A percentile compares a stretch with the other conserved stretches of the same genome.
These are phyloP conservation scores for Hemichromis elongatus DNA, from an alignment of 2,113 vertebrate genomes.

Conservation along the genomic window DNA sequence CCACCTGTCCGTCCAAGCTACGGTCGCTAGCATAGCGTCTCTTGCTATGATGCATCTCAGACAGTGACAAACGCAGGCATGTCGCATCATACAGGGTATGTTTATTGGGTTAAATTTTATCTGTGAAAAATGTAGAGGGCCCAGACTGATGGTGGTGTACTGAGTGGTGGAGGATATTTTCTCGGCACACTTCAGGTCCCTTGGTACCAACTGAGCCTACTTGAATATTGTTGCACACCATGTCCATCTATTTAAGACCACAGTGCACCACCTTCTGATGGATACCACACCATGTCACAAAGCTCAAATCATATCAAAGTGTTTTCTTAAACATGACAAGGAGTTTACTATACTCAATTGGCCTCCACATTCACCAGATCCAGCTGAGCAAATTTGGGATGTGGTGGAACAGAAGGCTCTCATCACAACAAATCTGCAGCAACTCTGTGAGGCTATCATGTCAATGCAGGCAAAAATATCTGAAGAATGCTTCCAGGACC, in stretches of 20 bases:
- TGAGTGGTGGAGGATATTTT: not conserved
- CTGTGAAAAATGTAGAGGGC: no score
- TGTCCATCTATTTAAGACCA: not conserved
- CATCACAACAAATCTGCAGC: not conserved
- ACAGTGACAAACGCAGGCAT: no score
- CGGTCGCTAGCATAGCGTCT: no score
- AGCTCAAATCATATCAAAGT: not conserved
- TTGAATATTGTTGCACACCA: not conserved
- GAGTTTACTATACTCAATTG: not conserved
- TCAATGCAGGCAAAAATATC: not conserved
- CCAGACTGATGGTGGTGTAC: not conserved
- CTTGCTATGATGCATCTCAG: no score
- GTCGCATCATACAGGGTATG: no score
- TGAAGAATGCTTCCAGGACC: not conserved
- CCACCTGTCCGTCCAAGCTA: no score
- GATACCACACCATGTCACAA: not conserved
- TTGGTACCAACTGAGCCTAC: not conserved
- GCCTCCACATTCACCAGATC: not conserved
- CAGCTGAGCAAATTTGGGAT: not conserved
- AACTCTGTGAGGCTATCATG: not conserved
- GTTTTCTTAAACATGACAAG: not conserved
- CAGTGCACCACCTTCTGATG: not conserved
- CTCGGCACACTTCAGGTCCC: not conserved
- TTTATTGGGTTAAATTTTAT: no score
- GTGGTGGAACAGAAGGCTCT: not conserved